Evolutionary conservation across 2,797 vertebrate genomes (phyloP), one percentile per base, ranked within the genome.

Genomic region (Buphagus erythrorhynchus): DNA sequence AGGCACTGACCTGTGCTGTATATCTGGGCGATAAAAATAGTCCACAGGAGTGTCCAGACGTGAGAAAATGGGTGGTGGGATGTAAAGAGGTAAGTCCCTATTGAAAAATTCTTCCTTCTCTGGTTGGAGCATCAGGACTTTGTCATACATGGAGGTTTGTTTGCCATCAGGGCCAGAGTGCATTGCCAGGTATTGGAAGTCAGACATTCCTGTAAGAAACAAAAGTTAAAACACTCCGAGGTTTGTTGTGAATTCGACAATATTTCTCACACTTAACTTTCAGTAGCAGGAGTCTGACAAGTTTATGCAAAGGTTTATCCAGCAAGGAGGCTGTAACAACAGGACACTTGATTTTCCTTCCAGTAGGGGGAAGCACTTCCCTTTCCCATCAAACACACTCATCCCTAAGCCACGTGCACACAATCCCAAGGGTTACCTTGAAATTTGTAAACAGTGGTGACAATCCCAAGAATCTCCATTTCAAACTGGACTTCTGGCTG

Each of bases 31-130:
- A 71, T 99, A 99, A 95, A 96, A 99, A 93, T 99, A 99, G 93
- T 99, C 99, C 79, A 99, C 97, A 0, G 99, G 98, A 11, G 89
- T 98, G 96, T 99, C 99, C 54, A 99, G 98, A 9, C 99, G 99
- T 19, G 99, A 99, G 97, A 99, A 99, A 93, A 99, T 99, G 16
- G 99, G 99, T 0, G 99, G 99, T 1, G 99, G 99, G 21, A 99
- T 98, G 91, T 99, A 99, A 43, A 99, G 98, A 0, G 99, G 99
- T 71, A 99, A 91, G 2, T 98, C 98, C 74, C 96, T 97, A 36
- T 99, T 98, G 81, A 99, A 99, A 96, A 99, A 99, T 5, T 98
- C 98, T 49, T 99, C 98, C 89, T 98, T 99, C 96, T 99, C 99
- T 0, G 98, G 98, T 90, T 98, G 98, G 45, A 97, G 97, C 90